Base-by-base conservation (phyloP, 2,113 vertebrate genomes). In the Ptyas mucosa region DNA sequence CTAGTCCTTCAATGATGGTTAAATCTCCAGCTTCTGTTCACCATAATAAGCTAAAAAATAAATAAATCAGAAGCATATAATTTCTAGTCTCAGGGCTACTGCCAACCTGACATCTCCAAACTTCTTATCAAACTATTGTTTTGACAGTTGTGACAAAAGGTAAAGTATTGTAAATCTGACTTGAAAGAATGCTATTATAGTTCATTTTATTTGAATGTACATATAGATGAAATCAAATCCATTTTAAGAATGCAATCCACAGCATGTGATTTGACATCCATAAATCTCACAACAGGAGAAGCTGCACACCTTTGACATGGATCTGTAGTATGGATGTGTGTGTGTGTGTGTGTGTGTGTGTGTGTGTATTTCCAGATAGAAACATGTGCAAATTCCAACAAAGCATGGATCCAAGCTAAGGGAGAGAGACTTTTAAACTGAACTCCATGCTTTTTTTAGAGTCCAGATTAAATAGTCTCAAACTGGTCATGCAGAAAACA, bases 401-500 rank as follows among this genome's bases (percentile, higher is more conserved):
- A 90, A 69, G 11, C 3, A 90, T 34, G 1, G 14, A n/a, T 18
- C 18, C 15, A 0, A 18, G 87, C 14, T 39, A n/a, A 54, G 54
- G 15, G 57, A 23, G 1, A 43, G 10, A 43, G 2, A 7, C 0
- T 46, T 86, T 58, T n/a, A 54, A 89, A 46, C 54, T 18, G 15
- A 89, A 89, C n/a, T 75, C 51, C 34, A 21, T 88, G 3, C 34
- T 20, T 43, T 92, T 75, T 92, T 88, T 46, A 89, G 11, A 81
- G 15, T 85, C 43, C 9, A 46, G 34, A n/a, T 92, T 46, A 89
- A 89, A 85, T 89, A 49, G 52, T 91, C 92, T 20, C 89, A 93
- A 92, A 51, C 29, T 95, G 93, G 92, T 39, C 94, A 87, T 75
- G 11, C 88, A 57, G 61, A 46, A 91, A 91, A 92, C 81, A 85